These are phyloP conservation scores for Hyperopisus bebe DNA, from an alignment of 2,113 vertebrate species.

Conservation along the genomic window DNA sequence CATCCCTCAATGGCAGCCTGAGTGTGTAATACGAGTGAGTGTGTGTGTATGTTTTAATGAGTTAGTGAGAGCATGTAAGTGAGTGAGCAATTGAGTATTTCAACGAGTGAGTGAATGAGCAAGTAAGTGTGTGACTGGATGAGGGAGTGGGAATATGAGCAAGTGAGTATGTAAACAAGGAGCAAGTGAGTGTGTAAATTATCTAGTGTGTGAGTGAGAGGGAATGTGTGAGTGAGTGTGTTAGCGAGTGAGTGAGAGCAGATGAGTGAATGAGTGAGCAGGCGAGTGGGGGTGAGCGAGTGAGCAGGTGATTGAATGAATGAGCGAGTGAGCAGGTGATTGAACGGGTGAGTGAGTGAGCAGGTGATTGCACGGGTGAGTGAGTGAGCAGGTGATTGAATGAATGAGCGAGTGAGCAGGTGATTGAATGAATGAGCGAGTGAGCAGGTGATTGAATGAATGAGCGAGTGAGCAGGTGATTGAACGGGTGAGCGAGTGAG, in stretches of 20 bases:
- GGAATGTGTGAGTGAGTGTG: too few relatives aligned
- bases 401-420: too few relatives aligned
- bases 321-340: background rate
- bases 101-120: background rate
- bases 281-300: background rate
- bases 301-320: background rate
- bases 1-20: background rate
- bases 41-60: too few relatives aligned
- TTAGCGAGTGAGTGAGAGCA: too few relatives aligned
- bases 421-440: too few relatives aligned
- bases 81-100: background rate
- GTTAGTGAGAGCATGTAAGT: background rate
- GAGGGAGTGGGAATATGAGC: background rate
- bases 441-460: too few relatives aligned
- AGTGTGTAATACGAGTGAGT: too few relatives aligned
- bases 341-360: too few relatives aligned
- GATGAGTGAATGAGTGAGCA: background rate
- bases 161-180: background rate
- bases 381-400: too few relatives aligned
- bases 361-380: too few relatives aligned
- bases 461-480: background rate
- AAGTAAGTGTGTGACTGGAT: background rate
- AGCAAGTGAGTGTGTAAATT: background rate
- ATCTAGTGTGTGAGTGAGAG: too few relatives aligned
- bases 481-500: background rate